Conservation (phyloP, 2,113 vertebrate species). For the Bathybates hornii region DNA sequence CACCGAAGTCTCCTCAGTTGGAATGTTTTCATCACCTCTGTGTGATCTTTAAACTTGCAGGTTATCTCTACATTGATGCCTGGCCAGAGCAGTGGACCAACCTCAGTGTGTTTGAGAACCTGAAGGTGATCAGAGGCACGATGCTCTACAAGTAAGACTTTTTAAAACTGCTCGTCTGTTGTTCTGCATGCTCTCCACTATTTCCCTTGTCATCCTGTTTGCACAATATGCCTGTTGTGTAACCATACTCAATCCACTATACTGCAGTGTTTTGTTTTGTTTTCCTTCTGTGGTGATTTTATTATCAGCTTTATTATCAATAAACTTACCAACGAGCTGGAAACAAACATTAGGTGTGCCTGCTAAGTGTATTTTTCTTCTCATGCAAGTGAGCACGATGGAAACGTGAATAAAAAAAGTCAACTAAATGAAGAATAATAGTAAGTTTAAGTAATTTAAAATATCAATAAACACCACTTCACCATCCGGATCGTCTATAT, state of each 20-base stretch:
- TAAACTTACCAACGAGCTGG: background rate
- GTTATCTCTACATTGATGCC: conserved; percentile 87
- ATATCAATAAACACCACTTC: background rate
- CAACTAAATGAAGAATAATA: background rate
- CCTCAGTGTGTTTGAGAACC: conserved; percentile 86
- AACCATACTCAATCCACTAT: background rate
- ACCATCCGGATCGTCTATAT: background rate
- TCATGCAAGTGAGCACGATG: background rate
- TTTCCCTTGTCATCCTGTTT: background rate
- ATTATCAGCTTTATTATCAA: background rate
- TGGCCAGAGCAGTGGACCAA: conserved; percentile 78
- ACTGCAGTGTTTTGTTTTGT: background rate
- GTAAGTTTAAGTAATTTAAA: background rate
- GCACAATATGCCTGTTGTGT: background rate
- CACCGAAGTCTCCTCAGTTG: background rate
- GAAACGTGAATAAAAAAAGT: background rate
- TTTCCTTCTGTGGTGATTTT: background rate
- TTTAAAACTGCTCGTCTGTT: background rate
- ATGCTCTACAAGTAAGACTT: conserved; percentile 84
- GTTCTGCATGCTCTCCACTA: background rate
- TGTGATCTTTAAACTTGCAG: conserved; percentile 57
- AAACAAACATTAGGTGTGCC: background rate
- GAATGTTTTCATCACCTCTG: background rate
- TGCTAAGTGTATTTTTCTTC: background rate
- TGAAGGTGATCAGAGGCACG: conserved; percentile 85